These are phyloP conservation scores for Microcebus ravelobensis DNA, from an alignment of 2,113 vertebrate genomes.

Conservation along the genomic window DNA sequence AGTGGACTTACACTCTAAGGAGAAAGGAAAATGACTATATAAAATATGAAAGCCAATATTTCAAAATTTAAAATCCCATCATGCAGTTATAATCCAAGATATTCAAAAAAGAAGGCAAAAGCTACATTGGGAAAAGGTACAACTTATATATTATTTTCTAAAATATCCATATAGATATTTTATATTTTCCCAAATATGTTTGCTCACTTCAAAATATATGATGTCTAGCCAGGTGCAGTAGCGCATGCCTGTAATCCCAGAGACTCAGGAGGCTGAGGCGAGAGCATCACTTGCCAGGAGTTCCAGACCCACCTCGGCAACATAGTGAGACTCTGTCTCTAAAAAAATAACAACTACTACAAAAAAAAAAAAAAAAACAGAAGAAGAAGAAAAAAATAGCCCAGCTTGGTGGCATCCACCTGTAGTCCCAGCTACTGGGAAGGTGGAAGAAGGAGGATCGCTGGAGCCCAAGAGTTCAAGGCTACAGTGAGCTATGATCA, in stretches of 20 bases:
- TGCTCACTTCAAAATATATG: background rate
- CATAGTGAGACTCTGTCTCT: too few species aligned
- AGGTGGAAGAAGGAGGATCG: background rate
- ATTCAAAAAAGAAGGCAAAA: slow-evolving; percentile 3
- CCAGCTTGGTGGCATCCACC: background rate
- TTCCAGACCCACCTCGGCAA: background rate
- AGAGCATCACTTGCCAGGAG: background rate
- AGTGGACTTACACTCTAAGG: slow-evolving; percentile 45
- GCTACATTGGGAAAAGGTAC: slow-evolving; percentile 30
- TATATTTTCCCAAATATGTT: background rate
- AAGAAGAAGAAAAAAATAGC: background rate
- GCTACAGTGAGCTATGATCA: background rate
- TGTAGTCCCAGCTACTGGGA: background rate
- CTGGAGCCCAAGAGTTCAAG: background rate
- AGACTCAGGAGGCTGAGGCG: background rate
- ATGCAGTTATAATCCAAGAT: slow-evolving; percentile 10
- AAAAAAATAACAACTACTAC: too few species aligned
- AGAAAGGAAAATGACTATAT: background rate
- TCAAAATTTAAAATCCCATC: slow-evolving; percentile 36
- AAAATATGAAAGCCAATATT: slow-evolving; percentile 47
- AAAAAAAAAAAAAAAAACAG: background rate
- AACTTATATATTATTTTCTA: slow-evolving; percentile 11
- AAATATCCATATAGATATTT: background rate
- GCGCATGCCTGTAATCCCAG: too few species aligned
- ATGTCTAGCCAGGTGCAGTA: background rate